Percentiles rank a stretch among this genome's conserved stretches.
Conservation (phyloP, 1,140 invertebrate species). For the Sarcophaga bullata region DNA sequence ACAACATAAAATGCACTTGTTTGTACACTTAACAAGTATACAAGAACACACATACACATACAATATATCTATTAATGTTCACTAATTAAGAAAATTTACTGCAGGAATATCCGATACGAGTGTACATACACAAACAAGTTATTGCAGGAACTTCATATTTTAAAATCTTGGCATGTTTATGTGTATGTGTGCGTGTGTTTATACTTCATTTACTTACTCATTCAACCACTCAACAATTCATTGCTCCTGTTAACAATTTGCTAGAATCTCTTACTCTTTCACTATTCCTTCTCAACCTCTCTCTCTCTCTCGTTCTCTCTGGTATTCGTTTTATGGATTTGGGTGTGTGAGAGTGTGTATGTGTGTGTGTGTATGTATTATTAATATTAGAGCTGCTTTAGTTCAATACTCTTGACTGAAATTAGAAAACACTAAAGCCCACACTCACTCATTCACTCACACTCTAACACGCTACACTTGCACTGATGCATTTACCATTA, state of each 20-base stretch:
- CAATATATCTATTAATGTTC: background rate
- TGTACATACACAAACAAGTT: background rate
- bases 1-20: too few relatives aligned
- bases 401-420: background rate
- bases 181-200: background rate
- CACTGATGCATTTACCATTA: too few relatives aligned
- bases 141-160: background rate
- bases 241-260: conserved; percentile 6
- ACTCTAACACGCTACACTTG: too few relatives aligned
- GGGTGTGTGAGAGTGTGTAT: too few relatives aligned
- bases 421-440: background rate
- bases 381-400: conserved; percentile 6
- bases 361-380: background rate
- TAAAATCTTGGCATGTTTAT: background rate
- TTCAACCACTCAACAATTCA: background rate
- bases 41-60: background rate
- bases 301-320: background rate
- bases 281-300: too few relatives aligned
- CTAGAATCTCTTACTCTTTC: background rate
- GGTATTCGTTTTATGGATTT: too few relatives aligned
- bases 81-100: conserved; percentile 26
- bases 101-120: background rate
- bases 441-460: too few relatives aligned
- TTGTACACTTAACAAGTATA: too few relatives aligned
- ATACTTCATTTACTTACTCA: background rate